Evolutionary conservation across 2,113 vertebrate species (phyloP).

Genomic region (Vulpes vulpes): DNA sequence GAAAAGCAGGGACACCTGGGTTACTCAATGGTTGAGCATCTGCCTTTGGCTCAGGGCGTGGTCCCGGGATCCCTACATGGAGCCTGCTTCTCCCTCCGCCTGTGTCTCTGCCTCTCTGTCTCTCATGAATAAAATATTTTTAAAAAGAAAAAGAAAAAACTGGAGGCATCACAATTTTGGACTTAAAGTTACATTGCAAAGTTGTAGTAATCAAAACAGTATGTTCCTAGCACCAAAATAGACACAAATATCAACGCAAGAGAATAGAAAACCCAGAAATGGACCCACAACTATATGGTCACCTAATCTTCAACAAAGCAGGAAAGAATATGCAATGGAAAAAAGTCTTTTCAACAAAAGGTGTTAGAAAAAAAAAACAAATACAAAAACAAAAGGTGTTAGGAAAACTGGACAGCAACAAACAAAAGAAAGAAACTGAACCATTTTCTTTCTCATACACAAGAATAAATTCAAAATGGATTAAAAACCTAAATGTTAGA

Average conservation of each 20-base stretch:
- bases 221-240: neutral
- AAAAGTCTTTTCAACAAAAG: neutral
- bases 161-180: neutral
- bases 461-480: neutral
- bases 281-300: neutral
- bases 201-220: neutral
- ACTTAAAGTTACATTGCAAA: neutral
- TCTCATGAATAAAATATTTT: no score
- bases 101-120: no score
- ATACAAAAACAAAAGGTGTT: no score
- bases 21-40: no score
- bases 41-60: no score
- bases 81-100: no score
- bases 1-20: neutral
- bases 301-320: neutral
- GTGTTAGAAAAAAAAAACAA: neutral
- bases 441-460: neutral
- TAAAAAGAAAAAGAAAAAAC: neutral
- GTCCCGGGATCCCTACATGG: no score
- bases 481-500: neutral
- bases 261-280: neutral
- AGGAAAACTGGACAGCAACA: neutral
- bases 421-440: neutral
- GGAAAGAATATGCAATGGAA: neutral
- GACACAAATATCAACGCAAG: neutral